Conservation (phyloP, 2,888 invertebrate species). For the Chamaedrilus cognettii region DNA sequence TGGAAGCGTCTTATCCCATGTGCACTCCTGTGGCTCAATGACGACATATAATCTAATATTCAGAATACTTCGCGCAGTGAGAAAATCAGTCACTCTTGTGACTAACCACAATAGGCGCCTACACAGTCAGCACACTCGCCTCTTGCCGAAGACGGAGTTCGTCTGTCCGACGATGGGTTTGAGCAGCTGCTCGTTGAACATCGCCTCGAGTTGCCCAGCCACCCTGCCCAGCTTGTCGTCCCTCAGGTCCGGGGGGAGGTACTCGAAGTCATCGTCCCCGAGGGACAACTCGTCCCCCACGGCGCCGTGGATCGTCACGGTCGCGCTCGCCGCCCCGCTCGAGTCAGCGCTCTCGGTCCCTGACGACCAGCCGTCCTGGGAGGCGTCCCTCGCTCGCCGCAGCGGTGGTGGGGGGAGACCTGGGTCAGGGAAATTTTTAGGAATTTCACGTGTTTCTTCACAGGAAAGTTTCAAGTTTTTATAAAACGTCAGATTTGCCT, state of each 20-base stretch:
- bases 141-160: constrained; percentile 24
- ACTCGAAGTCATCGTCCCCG: constrained; percentile 38
- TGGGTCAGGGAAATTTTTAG: too few species aligned
- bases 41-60: neutral
- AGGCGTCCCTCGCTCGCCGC: too few species aligned
- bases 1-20: too few species aligned
- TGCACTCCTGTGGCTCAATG: too few species aligned
- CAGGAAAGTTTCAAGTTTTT: too few species aligned
- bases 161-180: constrained; percentile 41
- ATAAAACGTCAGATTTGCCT: too few species aligned
- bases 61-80: neutral
- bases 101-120: neutral
- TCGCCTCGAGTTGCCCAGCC: constrained; percentile 51
- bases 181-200: constrained; percentile 48
- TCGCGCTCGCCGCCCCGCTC: too few species aligned
- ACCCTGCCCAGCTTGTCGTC: constrained; percentile 52
- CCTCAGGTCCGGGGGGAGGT: constrained; percentile 36
- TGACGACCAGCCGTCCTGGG: too few species aligned
- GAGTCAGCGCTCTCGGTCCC: too few species aligned
- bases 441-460: too few species aligned
- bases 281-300: constrained; percentile 37
- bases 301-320: constrained; percentile 36
- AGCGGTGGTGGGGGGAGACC: too few species aligned
- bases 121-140: neutral
- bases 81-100: neutral